Percentiles rank a stretch among this genome's conserved stretches.
Evolutionary conservation across 2,113 vertebrate species (phyloP).

Genomic region (Camelus dromedarius): DNA sequence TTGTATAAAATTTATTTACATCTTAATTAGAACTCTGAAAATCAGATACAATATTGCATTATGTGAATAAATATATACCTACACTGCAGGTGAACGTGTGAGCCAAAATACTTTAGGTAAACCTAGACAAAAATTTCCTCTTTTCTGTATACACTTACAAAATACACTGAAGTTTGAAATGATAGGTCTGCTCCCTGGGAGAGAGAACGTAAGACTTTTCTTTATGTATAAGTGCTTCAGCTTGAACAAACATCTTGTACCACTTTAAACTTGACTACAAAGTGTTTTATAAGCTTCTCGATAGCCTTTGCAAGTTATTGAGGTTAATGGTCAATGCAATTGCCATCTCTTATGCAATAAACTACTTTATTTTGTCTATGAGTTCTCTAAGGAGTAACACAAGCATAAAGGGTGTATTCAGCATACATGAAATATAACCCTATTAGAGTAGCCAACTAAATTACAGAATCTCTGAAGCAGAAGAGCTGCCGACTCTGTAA

Average conservation of each 20-base stretch:
- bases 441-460: slow-evolving; percentile 84
- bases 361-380: slow-evolving; percentile 82
- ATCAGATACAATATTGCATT: slow-evolving; percentile 29
- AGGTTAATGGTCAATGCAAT: slow-evolving; percentile 84
- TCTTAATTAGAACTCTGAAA: slow-evolving; percentile 69
- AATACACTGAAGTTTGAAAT: slow-evolving; percentile 68
- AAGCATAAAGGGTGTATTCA: slow-evolving; percentile 83
- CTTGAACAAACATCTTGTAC: slow-evolving; percentile 75
- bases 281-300: slow-evolving; percentile 79
- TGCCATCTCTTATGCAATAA: slow-evolving; percentile 83
- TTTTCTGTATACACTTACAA: slow-evolving; percentile 21
- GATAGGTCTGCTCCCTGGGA: slow-evolving; percentile 9
- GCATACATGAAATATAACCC: slow-evolving; percentile 82
- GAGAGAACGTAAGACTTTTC: slow-evolving; percentile 23
- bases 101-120: background rate
- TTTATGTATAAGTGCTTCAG: slow-evolving; percentile 65
- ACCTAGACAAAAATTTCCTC: background rate
- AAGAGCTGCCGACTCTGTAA: slow-evolving; percentile 82
- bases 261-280: slow-evolving; percentile 75
- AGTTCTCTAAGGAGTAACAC: slow-evolving; percentile 82
- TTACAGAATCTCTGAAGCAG: slow-evolving; percentile 84
- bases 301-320: slow-evolving; percentile 78
- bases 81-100: background rate
- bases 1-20: slow-evolving; percentile 67
- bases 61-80: slow-evolving; percentile 49